Percentiles rank a stretch among this genome's conserved stretches.
These are phyloP conservation scores for Emydocephalus ijimae DNA, from an alignment of 2,113 vertebrate species.

Conservation along the genomic window DNA sequence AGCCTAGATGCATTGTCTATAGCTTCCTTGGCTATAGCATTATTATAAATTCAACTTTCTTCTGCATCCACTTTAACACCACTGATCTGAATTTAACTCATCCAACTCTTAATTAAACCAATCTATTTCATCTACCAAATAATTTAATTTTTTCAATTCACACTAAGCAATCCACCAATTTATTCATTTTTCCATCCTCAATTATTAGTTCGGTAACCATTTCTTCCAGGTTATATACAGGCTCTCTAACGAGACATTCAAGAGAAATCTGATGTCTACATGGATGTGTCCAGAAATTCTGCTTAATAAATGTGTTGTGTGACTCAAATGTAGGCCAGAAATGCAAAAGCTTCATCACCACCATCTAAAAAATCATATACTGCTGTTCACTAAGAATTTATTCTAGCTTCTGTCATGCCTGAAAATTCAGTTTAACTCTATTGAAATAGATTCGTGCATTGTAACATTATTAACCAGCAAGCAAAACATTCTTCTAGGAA, in stretches of 20 bases:
- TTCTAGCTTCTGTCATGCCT: not conserved
- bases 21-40: not conserved
- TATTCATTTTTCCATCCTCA: not conserved
- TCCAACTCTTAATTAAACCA: not conserved
- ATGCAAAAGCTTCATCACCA: not conserved
- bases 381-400: not conserved
- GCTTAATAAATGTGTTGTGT: not conserved
- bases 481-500: constrained; percentile 12
- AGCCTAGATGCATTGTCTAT: not conserved
- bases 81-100: not conserved
- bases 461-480: not conserved
- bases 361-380: not conserved
- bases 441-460: not conserved
- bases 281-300: not conserved
- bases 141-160: not conserved
- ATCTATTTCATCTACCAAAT: not conserved
- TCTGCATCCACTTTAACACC: not conserved
- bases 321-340: not conserved
- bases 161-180: not conserved
- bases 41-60: too few species aligned
- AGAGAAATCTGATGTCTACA: not conserved
- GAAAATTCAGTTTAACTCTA: not conserved
- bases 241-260: not conserved
- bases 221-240: not conserved
- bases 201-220: not conserved